phyloP scores from a whole-genome alignment of 2,888 invertebrate species.

The Athetis lepigone region DNA sequence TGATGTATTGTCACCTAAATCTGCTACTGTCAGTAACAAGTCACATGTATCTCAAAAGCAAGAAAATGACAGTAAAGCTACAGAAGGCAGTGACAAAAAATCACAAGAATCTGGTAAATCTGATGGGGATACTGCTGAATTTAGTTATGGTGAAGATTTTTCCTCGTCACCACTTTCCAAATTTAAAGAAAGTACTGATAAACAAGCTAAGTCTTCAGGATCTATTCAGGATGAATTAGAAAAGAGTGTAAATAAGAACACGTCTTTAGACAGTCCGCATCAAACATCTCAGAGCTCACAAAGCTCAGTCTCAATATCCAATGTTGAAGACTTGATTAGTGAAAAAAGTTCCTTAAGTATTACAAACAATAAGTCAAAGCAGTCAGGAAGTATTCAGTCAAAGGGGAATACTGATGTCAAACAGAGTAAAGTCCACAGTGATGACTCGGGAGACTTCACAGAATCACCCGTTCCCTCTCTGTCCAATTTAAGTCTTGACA shows the following conservation, averaged over 20 bases:
- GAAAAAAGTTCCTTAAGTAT: constrained; percentile 76
- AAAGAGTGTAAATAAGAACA: constrained; percentile 67
- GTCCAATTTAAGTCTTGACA: constrained; percentile 86
- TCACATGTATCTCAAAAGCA: constrained; percentile 69
- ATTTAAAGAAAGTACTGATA: constrained; percentile 66
- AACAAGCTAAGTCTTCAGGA: constrained; percentile 48
- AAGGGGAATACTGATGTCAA: constrained; percentile 66
- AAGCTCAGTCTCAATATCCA: constrained; percentile 85
- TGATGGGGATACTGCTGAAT: constrained; percentile 78
- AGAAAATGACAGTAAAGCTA: constrained; percentile 64
- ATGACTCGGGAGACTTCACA: constrained; percentile 85
- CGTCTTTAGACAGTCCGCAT: constrained; percentile 70
- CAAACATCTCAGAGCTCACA: constrained; percentile 79
- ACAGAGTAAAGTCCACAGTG: constrained; percentile 73
- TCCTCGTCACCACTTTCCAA: constrained; percentile 74
- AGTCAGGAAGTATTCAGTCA: constrained; percentile 59
- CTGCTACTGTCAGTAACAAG: constrained; percentile 70
- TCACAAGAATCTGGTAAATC: constrained; percentile 71
- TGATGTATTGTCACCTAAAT: constrained; percentile 63
- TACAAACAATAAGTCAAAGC: constrained; percentile 65
- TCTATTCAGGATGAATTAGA: constrained; percentile 59
- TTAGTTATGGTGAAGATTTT: constrained; percentile 85
- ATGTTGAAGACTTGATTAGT: constrained; percentile 86
- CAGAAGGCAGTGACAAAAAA: constrained; percentile 63
- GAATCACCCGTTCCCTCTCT: constrained; percentile 85